Evolutionary conservation across 1,140 invertebrate species (phyloP).

Genomic region (Drosophila ercepeae): DNA sequence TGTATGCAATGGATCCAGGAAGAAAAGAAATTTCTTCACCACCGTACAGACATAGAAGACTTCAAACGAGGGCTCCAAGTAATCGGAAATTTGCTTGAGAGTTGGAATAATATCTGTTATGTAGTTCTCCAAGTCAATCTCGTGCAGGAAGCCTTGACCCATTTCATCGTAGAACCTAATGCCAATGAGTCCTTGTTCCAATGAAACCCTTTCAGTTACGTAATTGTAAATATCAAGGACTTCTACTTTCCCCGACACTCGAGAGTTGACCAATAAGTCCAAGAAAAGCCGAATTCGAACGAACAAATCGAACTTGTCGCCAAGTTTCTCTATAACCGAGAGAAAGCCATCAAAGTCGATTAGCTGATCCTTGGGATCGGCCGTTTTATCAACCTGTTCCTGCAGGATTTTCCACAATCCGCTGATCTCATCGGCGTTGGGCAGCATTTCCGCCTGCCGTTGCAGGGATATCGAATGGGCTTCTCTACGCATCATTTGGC

Average conservation of each 20-base stretch:
- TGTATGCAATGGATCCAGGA: constrained; percentile 94
- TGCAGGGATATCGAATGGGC: constrained; percentile 93
- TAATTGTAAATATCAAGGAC: constrained; percentile 96
- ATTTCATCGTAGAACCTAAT: constrained; percentile 96
- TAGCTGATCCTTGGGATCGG: constrained; percentile 90
- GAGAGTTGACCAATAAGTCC: constrained; percentile 92
- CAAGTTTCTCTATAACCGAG: constrained; percentile 89
- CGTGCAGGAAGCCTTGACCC: constrained; percentile 95
- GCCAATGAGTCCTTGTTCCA: constrained; percentile 96
- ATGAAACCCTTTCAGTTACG: constrained; percentile 97
- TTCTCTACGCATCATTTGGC: constrained; percentile 93
- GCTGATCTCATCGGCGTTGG: constrained; percentile 95
- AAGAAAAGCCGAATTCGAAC: constrained; percentile 94
- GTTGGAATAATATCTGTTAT: constrained; percentile 97
- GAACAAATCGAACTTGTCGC: constrained; percentile 89
- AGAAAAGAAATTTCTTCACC: constrained; percentile 97
- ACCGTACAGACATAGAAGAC: constrained; percentile 98
- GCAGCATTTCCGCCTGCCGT: constrained; percentile 91
- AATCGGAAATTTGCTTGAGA: constrained; percentile 92
- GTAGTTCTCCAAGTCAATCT: constrained; percentile 97
- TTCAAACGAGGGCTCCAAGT: constrained; percentile 95
- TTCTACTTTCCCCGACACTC: constrained; percentile 89
- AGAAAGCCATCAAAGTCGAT: constrained; percentile 94
- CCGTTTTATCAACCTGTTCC: constrained; percentile 90
- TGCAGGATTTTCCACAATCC: constrained; percentile 93